Base-by-base conservation (phyloP, 2,797 vertebrate species). In the Otus scops region DNA sequence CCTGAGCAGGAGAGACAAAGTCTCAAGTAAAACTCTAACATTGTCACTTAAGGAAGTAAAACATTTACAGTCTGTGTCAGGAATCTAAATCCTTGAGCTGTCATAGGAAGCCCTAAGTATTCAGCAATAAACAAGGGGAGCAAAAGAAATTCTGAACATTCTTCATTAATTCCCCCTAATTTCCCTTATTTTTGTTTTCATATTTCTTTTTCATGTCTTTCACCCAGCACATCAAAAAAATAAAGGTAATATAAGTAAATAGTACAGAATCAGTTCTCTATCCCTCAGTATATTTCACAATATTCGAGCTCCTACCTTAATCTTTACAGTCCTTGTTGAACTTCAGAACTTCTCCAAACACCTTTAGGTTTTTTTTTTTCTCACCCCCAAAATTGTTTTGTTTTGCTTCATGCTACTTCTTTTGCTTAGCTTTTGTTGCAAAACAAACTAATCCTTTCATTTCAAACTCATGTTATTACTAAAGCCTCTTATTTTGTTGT, bases 371-470 rank as follows among this genome's bases (percentile, higher is more conserved):
- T 1, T 38, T 63, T 54, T 51, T 30, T 56, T 54, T 11, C 1
- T 8, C 18, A 34, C 22, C 7, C n/a, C n/a, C 3, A 7, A 39
- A 76, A 34, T 61, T 10, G 15, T 64, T 87, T 71, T 89, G 22
- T 26, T 67, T 88, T 88, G 69, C 38, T 63, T 67, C 22, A 7
- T 28, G 26, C 27, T 85, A 20, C 43, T 77, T n/a, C 22, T 75
- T 83, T 51, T 60, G 47, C 16, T 65, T 6, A 4, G 38, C 26
- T 82, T 77, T 45, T 48, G 8, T 39, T 78, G 27, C 73, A 80
- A 69, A 80, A 63, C n/a, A n/a, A 82, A 53, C 24, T 85, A 93
- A 95, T 93, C 87, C 87, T 87, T 95, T 93, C 80, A 92, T 93
- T 94, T 95, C 73, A 22, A 84, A 75, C 74, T 65, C 92, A 68